These are phyloP conservation scores for Sandelia bainsii DNA, from an alignment of 2,797 vertebrate species.

Conservation along the genomic window DNA sequence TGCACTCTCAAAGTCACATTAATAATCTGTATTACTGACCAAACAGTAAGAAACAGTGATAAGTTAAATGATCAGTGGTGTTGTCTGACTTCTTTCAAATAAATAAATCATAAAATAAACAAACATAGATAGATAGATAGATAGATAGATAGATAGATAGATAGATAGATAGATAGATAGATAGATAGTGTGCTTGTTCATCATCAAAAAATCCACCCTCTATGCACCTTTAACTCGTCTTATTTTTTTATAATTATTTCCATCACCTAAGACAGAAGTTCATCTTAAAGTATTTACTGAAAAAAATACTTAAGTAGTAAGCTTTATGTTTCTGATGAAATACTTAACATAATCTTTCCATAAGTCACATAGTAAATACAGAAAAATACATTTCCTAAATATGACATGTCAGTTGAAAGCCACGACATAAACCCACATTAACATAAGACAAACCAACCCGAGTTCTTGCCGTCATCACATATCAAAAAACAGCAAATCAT, in stretches of 20 bases:
- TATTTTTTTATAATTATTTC: constrained; percentile 29
- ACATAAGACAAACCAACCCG: constrained; percentile 13
- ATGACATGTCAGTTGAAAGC: constrained; percentile 39
- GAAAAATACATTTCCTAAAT: constrained; percentile 28
- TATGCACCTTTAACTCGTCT: constrained; percentile 12
- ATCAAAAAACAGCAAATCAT: constrained; percentile 19
- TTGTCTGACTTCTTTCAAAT: constrained; percentile 17
- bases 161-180: constrained; percentile 24
- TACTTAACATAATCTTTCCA: constrained; percentile 20
- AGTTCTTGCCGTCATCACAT: constrained; percentile 10
- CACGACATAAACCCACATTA: constrained; percentile 26
- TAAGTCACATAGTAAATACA: constrained; percentile 22
- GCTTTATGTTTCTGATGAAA: constrained; percentile 24
- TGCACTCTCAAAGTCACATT: constrained; percentile 41
- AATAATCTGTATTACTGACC: constrained; percentile 19
- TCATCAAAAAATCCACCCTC: constrained; percentile 26
- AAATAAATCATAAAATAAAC: constrained; percentile 6
- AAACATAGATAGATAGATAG: constrained; percentile 37
- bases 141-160: constrained; percentile 25
- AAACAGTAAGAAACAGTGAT: constrained; percentile 28
- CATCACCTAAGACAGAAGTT: constrained; percentile 29
- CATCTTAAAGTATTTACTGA: constrained; percentile 15
- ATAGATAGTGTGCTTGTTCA: constrained; percentile 44
- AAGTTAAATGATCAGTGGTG: constrained; percentile 19
- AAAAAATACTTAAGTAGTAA: constrained; percentile 20